phyloP scores from a whole-genome alignment of 1,140 invertebrate species.

The Listronotus oregonensis region DNA sequence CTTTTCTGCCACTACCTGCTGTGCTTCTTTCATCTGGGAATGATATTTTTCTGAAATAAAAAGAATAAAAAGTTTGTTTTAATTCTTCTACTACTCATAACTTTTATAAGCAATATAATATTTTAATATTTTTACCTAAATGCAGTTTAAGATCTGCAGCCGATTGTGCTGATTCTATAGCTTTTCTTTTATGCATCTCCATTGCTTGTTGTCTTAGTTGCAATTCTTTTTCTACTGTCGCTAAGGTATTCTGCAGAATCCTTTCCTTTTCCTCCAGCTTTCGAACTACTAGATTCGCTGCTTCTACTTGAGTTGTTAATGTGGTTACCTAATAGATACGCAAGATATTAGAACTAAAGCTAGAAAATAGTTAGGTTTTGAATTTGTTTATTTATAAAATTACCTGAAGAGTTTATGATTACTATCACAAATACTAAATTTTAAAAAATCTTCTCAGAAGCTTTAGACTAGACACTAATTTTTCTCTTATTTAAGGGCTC shows the following conservation, averaged over 20 bases:
- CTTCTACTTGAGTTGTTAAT: slow-evolving; percentile 71
- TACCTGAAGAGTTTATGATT: too few relatives aligned
- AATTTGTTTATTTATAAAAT: too few relatives aligned
- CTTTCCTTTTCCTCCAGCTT: slow-evolving; percentile 97
- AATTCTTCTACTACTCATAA: too few relatives aligned
- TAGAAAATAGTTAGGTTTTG: not conserved
- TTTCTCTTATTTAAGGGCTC: too few relatives aligned
- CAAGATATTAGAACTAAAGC: not conserved
- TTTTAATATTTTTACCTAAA: slow-evolving; percentile 68
- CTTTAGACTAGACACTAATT: too few relatives aligned
- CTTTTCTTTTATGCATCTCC: slow-evolving; percentile 98
- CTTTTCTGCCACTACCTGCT: slow-evolving; percentile 95
- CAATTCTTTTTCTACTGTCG: slow-evolving; percentile 94
- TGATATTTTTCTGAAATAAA: slow-evolving; percentile 82
- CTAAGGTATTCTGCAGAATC: slow-evolving; percentile 88
- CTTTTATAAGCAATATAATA: too few relatives aligned
- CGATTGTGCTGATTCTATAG: slow-evolving; percentile 93
- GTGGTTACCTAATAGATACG: slow-evolving; percentile 35
- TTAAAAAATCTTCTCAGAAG: too few relatives aligned
- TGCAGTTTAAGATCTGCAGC: slow-evolving; percentile 97
- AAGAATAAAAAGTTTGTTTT: too few relatives aligned
- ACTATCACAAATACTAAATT: too few relatives aligned
- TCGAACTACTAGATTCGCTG: slow-evolving; percentile 91
- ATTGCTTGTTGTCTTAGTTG: slow-evolving; percentile 88
- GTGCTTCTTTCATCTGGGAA: slow-evolving; percentile 95